Evolutionary conservation across 2,888 invertebrate genomes (phyloP).

Genomic region (Drosophila mettleri): DNA sequence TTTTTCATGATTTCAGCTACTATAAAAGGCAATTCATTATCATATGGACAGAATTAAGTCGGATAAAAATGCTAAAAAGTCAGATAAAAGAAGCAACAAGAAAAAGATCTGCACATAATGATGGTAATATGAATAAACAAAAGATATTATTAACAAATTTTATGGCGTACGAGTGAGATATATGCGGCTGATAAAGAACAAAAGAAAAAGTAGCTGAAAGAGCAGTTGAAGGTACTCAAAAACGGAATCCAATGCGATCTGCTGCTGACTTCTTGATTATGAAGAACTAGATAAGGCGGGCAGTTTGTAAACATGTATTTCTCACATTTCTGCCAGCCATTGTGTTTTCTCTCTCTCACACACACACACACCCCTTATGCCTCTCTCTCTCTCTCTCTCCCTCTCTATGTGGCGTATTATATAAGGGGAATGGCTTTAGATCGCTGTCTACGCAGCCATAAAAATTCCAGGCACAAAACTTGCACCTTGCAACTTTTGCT

Average conservation of each 20-base stretch:
- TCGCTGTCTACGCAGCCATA: conserved; percentile 56
- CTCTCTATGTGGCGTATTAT: conserved; percentile 10
- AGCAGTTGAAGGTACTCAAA: conserved; percentile 7
- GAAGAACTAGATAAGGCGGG: conserved; percentile 29
- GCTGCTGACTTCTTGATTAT: conserved; percentile 17
- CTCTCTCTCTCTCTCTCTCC: background rate
- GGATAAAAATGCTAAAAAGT: conserved; percentile 47
- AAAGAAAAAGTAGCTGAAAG: conserved; percentile 7
- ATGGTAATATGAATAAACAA: conserved; percentile 35
- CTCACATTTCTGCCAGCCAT: conserved; percentile 13
- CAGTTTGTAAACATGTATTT: conserved; percentile 24
- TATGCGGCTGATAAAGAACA: conserved; percentile 25
- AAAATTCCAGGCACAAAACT: conserved; percentile 75
- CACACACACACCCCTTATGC: background rate
- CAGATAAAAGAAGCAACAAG: conserved; percentile 27
- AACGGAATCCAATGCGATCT: conserved; percentile 10
- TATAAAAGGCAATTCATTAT: conserved; percentile 17
- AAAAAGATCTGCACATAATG: conserved; percentile 38
- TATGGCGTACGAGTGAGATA: conserved; percentile 33
- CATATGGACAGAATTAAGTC: conserved; percentile 20
- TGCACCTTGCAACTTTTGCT: conserved; percentile 80
- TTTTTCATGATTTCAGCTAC: conserved; percentile 20
- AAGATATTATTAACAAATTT: conserved; percentile 54
- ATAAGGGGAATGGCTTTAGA: conserved; percentile 28
- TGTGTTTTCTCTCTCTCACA: background rate